These are phyloP conservation scores for Lepisosteus oculatus DNA, from an alignment of 2,113 vertebrate species.

Conservation along the genomic window DNA sequence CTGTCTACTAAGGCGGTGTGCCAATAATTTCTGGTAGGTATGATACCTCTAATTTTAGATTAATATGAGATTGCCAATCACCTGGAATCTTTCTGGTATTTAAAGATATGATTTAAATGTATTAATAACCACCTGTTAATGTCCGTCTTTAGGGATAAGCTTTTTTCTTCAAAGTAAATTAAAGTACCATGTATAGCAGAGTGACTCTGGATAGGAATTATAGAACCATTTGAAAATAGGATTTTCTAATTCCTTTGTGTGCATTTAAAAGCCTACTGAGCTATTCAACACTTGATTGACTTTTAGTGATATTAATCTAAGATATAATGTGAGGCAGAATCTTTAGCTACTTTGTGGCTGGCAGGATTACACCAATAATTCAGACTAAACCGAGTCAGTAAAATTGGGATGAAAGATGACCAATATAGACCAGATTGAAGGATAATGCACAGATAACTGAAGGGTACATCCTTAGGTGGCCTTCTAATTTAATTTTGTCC, in stretches of 20 bases:
- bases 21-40: too few species aligned
- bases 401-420: background rate
- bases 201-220: background rate
- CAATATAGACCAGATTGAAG: background rate
- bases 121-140: too few species aligned
- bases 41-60: too few species aligned
- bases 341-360: background rate
- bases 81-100: too few species aligned
- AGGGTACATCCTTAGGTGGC: background rate
- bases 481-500: background rate
- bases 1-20: too few species aligned
- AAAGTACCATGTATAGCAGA: background rate
- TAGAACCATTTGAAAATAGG: background rate
- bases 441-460: background rate
- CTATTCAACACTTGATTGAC: background rate
- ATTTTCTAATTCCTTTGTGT: background rate
- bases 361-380: background rate
- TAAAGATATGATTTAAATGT: too few species aligned
- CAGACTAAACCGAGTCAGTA: background rate
- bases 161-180: background rate
- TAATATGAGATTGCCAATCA: too few species aligned
- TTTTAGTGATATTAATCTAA: background rate
- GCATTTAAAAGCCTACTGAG: too few species aligned
- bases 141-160: too few species aligned
- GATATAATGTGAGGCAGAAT: background rate